Evolutionary conservation across 2,888 invertebrate species (phyloP).

Genomic region (Eupithecia inturbata): DNA sequence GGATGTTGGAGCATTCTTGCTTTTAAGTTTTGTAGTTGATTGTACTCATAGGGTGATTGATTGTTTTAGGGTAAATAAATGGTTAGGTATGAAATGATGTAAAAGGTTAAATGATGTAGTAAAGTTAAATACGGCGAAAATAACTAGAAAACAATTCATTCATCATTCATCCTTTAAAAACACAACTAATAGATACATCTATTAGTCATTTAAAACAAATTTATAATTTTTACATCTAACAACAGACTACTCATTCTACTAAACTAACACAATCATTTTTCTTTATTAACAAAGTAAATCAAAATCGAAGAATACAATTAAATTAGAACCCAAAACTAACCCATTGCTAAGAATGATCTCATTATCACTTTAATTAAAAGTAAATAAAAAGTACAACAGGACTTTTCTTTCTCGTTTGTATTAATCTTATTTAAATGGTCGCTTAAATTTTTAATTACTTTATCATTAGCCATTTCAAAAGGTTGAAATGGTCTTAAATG

Average conservation of each 20-base stretch:
- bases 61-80: slow-evolving; percentile 5
- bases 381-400: background rate
- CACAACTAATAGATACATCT: too few relatives aligned
- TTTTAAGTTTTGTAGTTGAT: slow-evolving; percentile 24
- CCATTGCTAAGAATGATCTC: background rate
- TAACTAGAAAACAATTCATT: too few relatives aligned
- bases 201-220: too few relatives aligned
- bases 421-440: background rate
- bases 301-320: too few relatives aligned
- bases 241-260: too few relatives aligned
- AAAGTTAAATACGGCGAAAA: background rate
- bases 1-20: slow-evolving; percentile 40
- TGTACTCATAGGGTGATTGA: slow-evolving; percentile 26
- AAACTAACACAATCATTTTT: too few relatives aligned
- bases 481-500: slow-evolving; percentile 25
- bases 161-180: too few relatives aligned
- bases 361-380: background rate
- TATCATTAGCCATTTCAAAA: background rate
- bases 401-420: background rate
- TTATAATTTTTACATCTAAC: too few relatives aligned
- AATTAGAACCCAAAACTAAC: too few relatives aligned
- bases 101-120: too few relatives aligned
- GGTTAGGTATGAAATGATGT: background rate
- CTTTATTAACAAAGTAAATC: too few relatives aligned
- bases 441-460: background rate